Conservation (phyloP, 2,113 vertebrate genomes). For the Microcebus murinus region DNA sequence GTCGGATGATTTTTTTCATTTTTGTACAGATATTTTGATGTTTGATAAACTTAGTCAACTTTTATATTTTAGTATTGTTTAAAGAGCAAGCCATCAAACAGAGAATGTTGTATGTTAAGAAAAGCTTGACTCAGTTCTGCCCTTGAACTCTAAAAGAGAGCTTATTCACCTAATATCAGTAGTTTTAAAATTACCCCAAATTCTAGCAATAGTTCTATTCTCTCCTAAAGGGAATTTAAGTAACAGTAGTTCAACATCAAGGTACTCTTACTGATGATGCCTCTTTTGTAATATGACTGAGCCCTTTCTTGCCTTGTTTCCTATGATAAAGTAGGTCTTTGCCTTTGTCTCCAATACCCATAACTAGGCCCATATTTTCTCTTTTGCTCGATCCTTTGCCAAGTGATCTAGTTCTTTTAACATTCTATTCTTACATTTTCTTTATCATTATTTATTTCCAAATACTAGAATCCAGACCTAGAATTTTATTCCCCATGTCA, state of each 20-base stretch:
- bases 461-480: background rate
- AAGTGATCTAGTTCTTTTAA: background rate
- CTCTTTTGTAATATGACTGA: background rate
- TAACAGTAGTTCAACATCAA: background rate
- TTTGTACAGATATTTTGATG: background rate
- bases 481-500: background rate
- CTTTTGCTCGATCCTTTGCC: background rate
- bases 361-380: background rate
- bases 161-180: background rate
- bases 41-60: background rate
- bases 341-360: background rate
- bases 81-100: background rate
- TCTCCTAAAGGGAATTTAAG: background rate
- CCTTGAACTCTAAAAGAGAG: background rate
- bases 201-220: background rate
- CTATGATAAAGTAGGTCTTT: background rate
- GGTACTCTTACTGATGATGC: background rate
- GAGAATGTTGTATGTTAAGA: background rate
- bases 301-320: background rate
- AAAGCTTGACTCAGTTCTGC: background rate
- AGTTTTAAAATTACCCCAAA: background rate
- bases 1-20: background rate
- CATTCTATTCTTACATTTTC: background rate
- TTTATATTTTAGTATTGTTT: constrained; percentile 14
- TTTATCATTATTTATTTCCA: background rate